Base-by-base conservation (phyloP, 2,888 invertebrate species). In the Torymus auratus region DNA sequence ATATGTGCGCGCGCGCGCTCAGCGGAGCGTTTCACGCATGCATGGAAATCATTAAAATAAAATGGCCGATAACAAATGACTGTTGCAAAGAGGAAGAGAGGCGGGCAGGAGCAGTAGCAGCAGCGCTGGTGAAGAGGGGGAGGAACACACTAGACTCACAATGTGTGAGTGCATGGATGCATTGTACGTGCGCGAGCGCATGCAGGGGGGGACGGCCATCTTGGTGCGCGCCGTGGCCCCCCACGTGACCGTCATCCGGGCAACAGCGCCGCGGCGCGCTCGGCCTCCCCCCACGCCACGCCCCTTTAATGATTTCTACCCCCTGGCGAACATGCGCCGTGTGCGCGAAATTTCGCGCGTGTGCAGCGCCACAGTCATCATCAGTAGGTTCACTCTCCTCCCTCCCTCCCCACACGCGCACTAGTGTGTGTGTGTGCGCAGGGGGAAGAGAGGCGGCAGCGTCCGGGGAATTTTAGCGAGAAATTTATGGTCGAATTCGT, bases 291-390 rank as follows among this genome's bases (percentile, higher is more conserved):
- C 86, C 86, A 88, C 88, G 90, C 90, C 91, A 91, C 91, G 91
- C 91, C 91, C 91, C 86, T 91, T 91, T 91, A 91, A 91, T 91
- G 91, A 90, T 90, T 91, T 90, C 91, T 89, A 90, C 90, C 91
- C 90, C 89, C 80, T 84, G 85, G 77, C 69, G 74, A 74, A 74
- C 69, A 84, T 86, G 87, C 84, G 87, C 86, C 85, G 86, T 28
- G 28, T 28, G 28, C 85, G 87, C 86, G 87, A 89, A 88, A 88
- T 88, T 87, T 87, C 86, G 84, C 84, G 80, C 82, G 83, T 84
- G 85, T 85, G 85, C n/a, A n/a, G n/a, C 83, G 84, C 84, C 28
- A 28, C 28, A 28, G 28, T 28, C 28, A 28, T 28, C 28, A 28
- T 28, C 28, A 28, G 28, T 28, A 28, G 28, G 28, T 28, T 28